Base-by-base conservation (phyloP, 2,888 invertebrate genomes). In the Noctua fimbriata region DNA sequence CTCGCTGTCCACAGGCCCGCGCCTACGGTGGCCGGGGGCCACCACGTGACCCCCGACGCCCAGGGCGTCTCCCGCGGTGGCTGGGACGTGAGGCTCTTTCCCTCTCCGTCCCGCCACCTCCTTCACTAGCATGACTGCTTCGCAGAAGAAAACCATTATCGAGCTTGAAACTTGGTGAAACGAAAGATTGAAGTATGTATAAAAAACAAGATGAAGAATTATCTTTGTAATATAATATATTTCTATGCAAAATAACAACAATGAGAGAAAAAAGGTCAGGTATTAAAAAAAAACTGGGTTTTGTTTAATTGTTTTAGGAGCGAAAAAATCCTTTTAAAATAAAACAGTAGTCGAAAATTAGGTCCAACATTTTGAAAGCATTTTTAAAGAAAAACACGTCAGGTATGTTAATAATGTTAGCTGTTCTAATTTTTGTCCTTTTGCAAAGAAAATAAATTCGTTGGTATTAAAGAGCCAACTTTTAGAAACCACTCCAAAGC, bases 201-300 rank as follows among this genome's bases (percentile, higher is more conserved):
- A 6, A 47, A 49, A 76, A 36, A 10, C 18, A 21, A 12, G 0
- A 18, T 16, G 12, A 24, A n/a, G 9, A 32, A 60, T 60, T 16
- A n/a, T 60, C n/a, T 28, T 60, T 14, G 6, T 2, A 32, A 63
- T 10, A 18, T 24, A 36, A 36, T 36, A 18, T 32, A 58, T 7
- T 10, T 63, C 21, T 63, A 32, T 63, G 32, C 63, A 76, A 76
- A 55, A 76, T 76, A 76, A 52, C 16, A 52, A 72, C n/a, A 12
- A 49, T 10, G 69, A 63, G 1, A 18, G 3, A 32, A 3, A 1
- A 76, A 66, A 49, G 14, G 18, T 24, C 14, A 32, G 14, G 5
- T 4, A 2, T 18, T n/a, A 4, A 4, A 21, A 52, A 21, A 47
- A 24, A 72, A 21, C 5, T 16, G 0, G 12, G 5, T 16, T 63